A percentile compares a stretch with the other conserved stretches of the same genome.
Evolutionary conservation across 2,797 vertebrate species (phyloP).

Genomic region (Pelochelys cantorii): DNA sequence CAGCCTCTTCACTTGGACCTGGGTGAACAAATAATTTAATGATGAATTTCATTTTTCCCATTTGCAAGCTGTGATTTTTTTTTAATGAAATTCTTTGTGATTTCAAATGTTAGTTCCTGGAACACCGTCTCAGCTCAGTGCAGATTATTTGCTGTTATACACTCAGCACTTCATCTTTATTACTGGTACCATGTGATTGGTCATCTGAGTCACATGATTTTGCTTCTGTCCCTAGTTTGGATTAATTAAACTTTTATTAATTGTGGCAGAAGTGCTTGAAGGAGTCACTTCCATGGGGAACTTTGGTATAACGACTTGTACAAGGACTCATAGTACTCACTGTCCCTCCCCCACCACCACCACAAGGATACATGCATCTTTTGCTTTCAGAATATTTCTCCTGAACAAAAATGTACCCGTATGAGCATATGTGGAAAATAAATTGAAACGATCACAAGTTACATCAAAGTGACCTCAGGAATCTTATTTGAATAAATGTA

Average conservation of each 20-base stretch:
- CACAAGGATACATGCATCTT: neutral
- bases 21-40: neutral
- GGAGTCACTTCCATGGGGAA: neutral
- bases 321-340: neutral
- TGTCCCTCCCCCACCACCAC: too few species aligned
- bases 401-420: neutral
- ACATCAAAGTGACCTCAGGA: neutral
- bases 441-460: neutral
- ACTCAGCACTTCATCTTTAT: neutral
- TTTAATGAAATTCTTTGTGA: neutral
- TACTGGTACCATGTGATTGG: neutral
- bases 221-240: neutral
- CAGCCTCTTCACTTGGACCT: fast-evolving
- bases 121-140: neutral
- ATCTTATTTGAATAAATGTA: neutral
- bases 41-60: neutral
- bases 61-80: neutral
- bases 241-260: fast-evolving
- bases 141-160: neutral
- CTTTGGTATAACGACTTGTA: neutral
- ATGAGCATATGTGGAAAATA: neutral
- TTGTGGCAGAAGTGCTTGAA: neutral
- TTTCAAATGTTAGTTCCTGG: neutral
- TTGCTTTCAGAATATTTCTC: neutral
- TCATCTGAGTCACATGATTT: neutral